These are phyloP conservation scores for Hyperoplus lanceolatus DNA, from an alignment of 2,797 vertebrate genomes.

Conservation along the genomic window DNA sequence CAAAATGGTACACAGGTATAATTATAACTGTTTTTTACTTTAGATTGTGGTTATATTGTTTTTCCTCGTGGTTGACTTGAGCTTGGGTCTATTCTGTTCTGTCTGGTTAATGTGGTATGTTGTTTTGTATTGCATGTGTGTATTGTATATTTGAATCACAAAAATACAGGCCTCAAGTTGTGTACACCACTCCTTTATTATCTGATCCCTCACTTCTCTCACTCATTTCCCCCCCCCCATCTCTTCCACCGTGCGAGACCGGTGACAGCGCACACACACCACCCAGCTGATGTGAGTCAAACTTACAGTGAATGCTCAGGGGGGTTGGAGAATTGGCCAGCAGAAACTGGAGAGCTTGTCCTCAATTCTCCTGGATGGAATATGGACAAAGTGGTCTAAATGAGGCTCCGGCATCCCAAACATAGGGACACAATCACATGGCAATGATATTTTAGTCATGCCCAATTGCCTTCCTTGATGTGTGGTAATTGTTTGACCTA, in stretches of 20 bases:
- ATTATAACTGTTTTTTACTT: too few species aligned
- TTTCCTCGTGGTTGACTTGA: too few species aligned
- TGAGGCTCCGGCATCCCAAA: conserved; percentile 77
- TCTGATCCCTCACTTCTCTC: conserved; percentile 47
- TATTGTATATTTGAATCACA: neutral
- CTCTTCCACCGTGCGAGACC: conserved; percentile 54
- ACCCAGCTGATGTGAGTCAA: conserved; percentile 59
- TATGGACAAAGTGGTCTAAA: conserved; percentile 84
- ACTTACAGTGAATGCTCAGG: conserved; percentile 64
- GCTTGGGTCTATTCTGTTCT: too few species aligned
- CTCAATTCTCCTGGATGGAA: conserved; percentile 78
- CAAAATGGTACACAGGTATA: too few species aligned
- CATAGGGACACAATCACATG: conserved; percentile 77
- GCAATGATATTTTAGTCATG: conserved; percentile 84
- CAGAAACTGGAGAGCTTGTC: conserved; percentile 78
- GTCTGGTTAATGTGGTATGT: too few species aligned
- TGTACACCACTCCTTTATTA: conserved; percentile 41
- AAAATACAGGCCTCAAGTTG: conserved; percentile 21
- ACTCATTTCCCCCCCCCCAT: conserved; percentile 67
- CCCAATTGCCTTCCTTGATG: conserved; percentile 86
- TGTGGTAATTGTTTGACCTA: conserved; percentile 85
- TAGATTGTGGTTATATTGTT: too few species aligned
- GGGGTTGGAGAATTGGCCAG: conserved; percentile 14
- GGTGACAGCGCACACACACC: conserved; percentile 56
- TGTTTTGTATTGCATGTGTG: too few species aligned